These are phyloP conservation scores for Oryzias javanicus DNA, from an alignment of 2,113 vertebrate genomes.

Conservation along the genomic window DNA sequence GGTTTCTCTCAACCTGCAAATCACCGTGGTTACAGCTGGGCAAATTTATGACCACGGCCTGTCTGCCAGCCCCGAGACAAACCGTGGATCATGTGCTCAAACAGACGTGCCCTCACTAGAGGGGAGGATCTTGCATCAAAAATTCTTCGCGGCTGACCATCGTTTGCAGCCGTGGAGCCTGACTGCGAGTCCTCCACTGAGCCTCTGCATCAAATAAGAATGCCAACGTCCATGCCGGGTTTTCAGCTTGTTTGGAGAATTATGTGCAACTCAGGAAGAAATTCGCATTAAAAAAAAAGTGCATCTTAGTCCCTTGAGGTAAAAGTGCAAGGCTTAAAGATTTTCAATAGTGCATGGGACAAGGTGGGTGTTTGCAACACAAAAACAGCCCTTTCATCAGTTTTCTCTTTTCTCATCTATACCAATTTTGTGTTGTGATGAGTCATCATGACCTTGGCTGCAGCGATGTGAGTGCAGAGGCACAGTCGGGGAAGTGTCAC, in stretches of 20 bases:
- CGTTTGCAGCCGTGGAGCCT: constrained; percentile 9
- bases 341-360: constrained; percentile 1
- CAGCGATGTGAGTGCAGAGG: constrained; percentile 27
- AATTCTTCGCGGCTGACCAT: constrained; percentile 5
- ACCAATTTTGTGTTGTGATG: constrained; percentile 36
- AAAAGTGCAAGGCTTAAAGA: constrained; percentile 5
- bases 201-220: background rate
- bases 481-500: constrained; percentile 32
- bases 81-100: constrained; percentile 52
- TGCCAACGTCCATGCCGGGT: background rate
- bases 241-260: constrained; percentile 2
- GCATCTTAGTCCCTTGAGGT: background rate
- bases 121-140: constrained; percentile 21
- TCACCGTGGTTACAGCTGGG: constrained; percentile 63
- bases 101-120: constrained; percentile 6
- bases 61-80: constrained; percentile 56
- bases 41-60: constrained; percentile 62
- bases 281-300: no score
- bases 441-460: constrained; percentile 55
- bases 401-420: constrained; percentile 24
- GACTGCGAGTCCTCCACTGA: background rate
- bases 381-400: constrained; percentile 19
- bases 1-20: constrained; percentile 74
- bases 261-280: background rate
- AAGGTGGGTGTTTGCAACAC: background rate